Conservation (phyloP, 2,797 vertebrate species). For the Glossophaga mutica region DNA sequence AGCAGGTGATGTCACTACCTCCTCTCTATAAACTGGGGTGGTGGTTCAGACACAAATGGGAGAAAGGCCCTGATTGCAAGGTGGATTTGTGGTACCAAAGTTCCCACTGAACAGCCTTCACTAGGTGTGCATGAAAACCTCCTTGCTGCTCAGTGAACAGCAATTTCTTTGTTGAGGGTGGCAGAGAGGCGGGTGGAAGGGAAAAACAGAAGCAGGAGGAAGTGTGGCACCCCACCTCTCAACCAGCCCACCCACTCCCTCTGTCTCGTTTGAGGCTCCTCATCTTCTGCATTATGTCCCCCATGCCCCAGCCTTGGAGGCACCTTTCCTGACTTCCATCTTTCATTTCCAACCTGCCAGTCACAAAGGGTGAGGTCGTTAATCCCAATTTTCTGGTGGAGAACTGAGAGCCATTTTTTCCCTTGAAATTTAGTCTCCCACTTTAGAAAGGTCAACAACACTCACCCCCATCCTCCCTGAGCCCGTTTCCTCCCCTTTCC, state of each 20-base stretch:
- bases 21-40: neutral
- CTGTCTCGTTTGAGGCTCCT: neutral
- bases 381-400: too few relatives aligned
- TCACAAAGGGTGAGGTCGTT: neutral
- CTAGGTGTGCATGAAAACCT: rapidly evolving
- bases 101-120: neutral
- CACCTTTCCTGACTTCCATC: neutral
- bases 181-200: neutral
- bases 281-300: rapidly evolving
- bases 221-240: neutral
- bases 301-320: neutral
- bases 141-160: neutral
- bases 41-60: neutral
- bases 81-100: too few relatives aligned
- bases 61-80: neutral
- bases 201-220: neutral
- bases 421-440: neutral
- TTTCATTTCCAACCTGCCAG: neutral
- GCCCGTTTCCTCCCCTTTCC: neutral
- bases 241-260: neutral
- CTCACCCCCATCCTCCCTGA: neutral
- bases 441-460: neutral
- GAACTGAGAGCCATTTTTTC: neutral
- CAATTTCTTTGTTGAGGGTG: neutral
- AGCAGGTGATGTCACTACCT: rapidly evolving